These are phyloP conservation scores for Ornithoptera priamus DNA, from an alignment of 2,888 invertebrate species.

Conservation along the genomic window DNA sequence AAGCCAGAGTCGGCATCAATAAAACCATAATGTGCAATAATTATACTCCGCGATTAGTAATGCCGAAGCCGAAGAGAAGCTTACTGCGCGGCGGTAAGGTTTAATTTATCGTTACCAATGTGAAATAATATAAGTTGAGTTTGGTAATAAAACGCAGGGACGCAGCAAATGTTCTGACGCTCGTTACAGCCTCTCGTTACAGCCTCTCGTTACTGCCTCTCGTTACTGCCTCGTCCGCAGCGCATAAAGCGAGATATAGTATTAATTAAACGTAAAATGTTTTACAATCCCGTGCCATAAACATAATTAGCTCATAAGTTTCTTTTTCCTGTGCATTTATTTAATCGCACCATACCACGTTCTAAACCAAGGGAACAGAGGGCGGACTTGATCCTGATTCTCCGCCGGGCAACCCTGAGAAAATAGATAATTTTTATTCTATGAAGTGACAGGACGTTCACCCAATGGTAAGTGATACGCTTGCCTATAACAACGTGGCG, in stretches of 20 bases:
- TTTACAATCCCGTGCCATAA: neutral
- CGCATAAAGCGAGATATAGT: conserved; percentile 13
- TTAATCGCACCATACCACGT: no score
- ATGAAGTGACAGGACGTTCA: no score
- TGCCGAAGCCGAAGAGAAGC: conserved; percentile 8
- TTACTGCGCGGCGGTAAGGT: conserved; percentile 1
- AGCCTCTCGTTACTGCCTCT: conserved; percentile 12
- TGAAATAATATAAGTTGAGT: conserved; percentile 29
- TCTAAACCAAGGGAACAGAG: no score
- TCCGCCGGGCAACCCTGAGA: no score
- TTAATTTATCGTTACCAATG: conserved; percentile 1
- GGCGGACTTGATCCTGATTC: no score
- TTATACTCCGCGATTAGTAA: conserved; percentile 29
- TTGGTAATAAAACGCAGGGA: conserved; percentile 33
- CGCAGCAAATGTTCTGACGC: conserved; percentile 27
- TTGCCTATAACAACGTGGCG: no score
- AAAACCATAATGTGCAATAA: conserved; percentile 37
- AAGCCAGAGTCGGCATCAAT: conserved; percentile 36
- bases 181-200: conserved; percentile 14
- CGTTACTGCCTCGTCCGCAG: neutral
- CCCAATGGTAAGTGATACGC: no score
- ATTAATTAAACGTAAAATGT: conserved; percentile 18
- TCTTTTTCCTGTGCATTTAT: no score
- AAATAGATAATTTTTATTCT: no score
- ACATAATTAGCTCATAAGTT: no score